Evolutionary conservation across 2,888 invertebrate species (phyloP).

Genomic region (Papilio gigon): DNA sequence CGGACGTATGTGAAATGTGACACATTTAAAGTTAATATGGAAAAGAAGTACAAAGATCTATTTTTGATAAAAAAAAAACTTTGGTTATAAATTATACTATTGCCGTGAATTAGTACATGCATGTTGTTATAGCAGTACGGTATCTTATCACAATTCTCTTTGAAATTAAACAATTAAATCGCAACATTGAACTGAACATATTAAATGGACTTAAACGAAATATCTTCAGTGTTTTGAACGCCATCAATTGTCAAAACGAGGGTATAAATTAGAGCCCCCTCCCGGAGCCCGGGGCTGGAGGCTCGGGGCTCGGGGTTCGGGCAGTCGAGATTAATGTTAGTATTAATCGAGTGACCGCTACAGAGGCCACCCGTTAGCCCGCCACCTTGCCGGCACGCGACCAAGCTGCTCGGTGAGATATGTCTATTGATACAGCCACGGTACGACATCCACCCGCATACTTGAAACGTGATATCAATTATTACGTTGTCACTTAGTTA

Average conservation of each 20-base stretch:
- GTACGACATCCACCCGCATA: neutral
- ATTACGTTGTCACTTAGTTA: neutral
- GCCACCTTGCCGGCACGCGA: conserved; percentile 33
- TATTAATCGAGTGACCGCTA: conserved; percentile 80
- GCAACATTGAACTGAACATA: conserved; percentile 28
- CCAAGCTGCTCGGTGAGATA: conserved; percentile 22
- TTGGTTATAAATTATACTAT: too few species aligned
- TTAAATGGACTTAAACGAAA: conserved; percentile 53
- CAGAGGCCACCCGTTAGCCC: conserved; percentile 48
- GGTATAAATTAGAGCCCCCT: conserved; percentile 76
- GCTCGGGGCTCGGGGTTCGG: conserved; percentile 14
- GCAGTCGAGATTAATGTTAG: conserved; percentile 76
- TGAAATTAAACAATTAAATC: conserved; percentile 25
- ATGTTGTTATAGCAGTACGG: neutral
- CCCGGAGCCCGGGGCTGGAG: conserved; percentile 50
- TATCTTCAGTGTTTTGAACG: conserved; percentile 63
- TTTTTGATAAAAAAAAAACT: too few species aligned
- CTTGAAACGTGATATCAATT: neutral
- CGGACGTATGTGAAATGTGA: too few species aligned
- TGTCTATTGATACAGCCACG: conserved; percentile 27
- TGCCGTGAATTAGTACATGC: too few species aligned
- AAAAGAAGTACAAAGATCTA: too few species aligned
- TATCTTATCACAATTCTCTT: conserved; percentile 11
- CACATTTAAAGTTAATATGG: too few species aligned
- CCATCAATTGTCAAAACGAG: conserved; percentile 79